Evolutionary conservation across 2,888 invertebrate species (phyloP).

Genomic region (Gastracanthus pulcherrimus): DNA sequence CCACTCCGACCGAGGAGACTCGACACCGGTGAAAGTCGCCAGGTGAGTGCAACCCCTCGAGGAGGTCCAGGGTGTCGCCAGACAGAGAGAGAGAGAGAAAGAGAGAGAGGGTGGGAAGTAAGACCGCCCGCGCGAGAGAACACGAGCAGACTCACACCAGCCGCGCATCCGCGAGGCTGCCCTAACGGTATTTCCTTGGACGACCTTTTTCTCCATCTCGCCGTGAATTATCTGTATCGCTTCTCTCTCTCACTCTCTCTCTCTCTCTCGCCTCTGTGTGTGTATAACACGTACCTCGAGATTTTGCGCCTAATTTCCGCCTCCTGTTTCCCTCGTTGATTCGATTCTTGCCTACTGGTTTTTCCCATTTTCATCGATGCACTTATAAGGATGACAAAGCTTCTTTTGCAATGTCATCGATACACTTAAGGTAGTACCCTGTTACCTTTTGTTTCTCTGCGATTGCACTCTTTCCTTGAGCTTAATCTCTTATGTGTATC

Average conservation of each 20-base stretch:
- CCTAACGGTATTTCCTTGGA: conserved; percentile 33
- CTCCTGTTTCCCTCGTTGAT: background rate
- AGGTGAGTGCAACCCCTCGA: conserved; percentile 64
- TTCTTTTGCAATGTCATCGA: conserved; percentile 1
- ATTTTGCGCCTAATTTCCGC: background rate
- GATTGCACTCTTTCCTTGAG: background rate
- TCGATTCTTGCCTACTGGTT: background rate
- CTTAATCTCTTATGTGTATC: background rate
- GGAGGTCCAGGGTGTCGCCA: no score
- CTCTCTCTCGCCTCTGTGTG: background rate
- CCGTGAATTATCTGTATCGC: background rate
- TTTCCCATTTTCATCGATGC: background rate
- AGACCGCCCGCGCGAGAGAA: no score
- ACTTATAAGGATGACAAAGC: conserved; percentile 17
- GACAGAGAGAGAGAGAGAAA: background rate
- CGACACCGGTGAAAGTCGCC: conserved; percentile 72
- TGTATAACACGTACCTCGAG: background rate
- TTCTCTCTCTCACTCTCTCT: background rate
- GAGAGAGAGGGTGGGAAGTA: background rate
- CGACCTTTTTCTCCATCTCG: background rate
- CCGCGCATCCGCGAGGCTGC: background rate
- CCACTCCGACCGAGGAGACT: conserved; percentile 54
- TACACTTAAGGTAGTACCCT: background rate
- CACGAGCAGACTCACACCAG: no score
- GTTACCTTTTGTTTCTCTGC: conserved; percentile 2